A percentile compares a stretch with the other conserved stretches of the same genome.
Conservation (phyloP, 2,888 invertebrate species). For the Phengaris alcon region DNA sequence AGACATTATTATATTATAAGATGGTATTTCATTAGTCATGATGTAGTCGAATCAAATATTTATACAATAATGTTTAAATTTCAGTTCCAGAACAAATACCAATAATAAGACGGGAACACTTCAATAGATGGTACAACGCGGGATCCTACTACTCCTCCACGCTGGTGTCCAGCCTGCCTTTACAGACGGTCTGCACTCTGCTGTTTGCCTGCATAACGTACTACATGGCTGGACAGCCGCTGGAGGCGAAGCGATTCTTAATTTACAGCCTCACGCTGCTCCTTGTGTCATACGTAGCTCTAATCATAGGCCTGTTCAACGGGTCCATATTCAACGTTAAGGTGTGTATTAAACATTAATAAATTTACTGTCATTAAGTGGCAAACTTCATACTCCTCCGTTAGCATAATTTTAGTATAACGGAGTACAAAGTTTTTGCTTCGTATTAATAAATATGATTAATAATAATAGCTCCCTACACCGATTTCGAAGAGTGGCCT, state of each 20-base stretch:
- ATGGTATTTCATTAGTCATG: too few species aligned
- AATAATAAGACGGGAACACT: conserved; percentile 89
- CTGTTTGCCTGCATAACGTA: conserved; percentile 89
- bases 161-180: conserved; percentile 88
- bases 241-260: conserved; percentile 84
- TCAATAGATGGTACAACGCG: conserved; percentile 94
- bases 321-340: conserved; percentile 89
- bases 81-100: conserved; percentile 91
- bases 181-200: conserved; percentile 87
- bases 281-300: conserved; percentile 89
- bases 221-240: conserved; percentile 91
- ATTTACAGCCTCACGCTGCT: conserved; percentile 86
- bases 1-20: too few species aligned
- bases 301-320: conserved; percentile 90
- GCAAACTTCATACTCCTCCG: too few species aligned
- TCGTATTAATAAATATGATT: too few species aligned
- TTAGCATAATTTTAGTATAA: too few species aligned
- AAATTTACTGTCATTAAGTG: too few species aligned
- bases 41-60: too few species aligned
- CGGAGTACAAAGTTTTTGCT: too few species aligned
- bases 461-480: too few species aligned
- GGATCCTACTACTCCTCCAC: conserved; percentile 90
- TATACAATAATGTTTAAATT: conserved; percentile 32
- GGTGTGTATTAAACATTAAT: conserved; percentile 61
- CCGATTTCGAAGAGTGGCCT: too few species aligned